These are phyloP conservation scores for Drosophila miranda DNA, from an alignment of 1,140 invertebrate species.

Conservation along the genomic window DNA sequence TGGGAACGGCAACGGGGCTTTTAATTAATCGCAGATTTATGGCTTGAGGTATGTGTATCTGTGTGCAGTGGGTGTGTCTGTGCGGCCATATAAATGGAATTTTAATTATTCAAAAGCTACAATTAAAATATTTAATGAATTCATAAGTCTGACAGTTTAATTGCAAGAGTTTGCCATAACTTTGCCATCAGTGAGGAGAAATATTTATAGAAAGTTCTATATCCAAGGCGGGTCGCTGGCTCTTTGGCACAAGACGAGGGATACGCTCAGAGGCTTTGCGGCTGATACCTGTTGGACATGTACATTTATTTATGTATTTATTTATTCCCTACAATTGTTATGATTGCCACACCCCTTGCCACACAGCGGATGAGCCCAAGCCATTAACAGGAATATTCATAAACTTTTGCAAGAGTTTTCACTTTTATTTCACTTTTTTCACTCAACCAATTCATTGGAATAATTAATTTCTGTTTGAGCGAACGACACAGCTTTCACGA, in stretches of 20 bases:
- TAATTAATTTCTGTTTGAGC: constrained; percentile 45
- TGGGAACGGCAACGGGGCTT: constrained; percentile 17
- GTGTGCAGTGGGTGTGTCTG: constrained; percentile 20
- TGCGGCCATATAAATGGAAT: constrained; percentile 69
- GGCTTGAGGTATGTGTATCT: constrained; percentile 55
- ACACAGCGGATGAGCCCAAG: background rate
- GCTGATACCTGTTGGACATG: constrained; percentile 44
- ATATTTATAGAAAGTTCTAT: constrained; percentile 54
- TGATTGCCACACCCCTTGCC: background rate
- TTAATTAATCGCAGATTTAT: constrained; percentile 80
- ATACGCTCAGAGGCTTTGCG: constrained; percentile 20
- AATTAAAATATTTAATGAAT: constrained; percentile 80
- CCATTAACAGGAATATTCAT: constrained; percentile 50
- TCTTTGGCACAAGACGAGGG: constrained; percentile 5
- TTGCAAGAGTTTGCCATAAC: constrained; percentile 70
- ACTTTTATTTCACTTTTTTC: background rate
- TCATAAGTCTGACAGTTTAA: constrained; percentile 80
- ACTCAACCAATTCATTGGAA: constrained; percentile 38
- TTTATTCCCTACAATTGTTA: constrained; percentile 21
- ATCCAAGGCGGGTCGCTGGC: constrained; percentile 14
- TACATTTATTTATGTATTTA: constrained; percentile 28
- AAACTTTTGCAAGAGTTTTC: constrained; percentile 34
- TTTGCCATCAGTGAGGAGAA: constrained; percentile 39
- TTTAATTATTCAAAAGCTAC: constrained; percentile 80
- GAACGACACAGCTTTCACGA: constrained; percentile 26